Evolutionary conservation across 30 jellyfish, hydroid and myxozoan species (phyloP), one percentile per base, ranked within the genome.

Genomic region (Rhopilema esculentum): DNA sequence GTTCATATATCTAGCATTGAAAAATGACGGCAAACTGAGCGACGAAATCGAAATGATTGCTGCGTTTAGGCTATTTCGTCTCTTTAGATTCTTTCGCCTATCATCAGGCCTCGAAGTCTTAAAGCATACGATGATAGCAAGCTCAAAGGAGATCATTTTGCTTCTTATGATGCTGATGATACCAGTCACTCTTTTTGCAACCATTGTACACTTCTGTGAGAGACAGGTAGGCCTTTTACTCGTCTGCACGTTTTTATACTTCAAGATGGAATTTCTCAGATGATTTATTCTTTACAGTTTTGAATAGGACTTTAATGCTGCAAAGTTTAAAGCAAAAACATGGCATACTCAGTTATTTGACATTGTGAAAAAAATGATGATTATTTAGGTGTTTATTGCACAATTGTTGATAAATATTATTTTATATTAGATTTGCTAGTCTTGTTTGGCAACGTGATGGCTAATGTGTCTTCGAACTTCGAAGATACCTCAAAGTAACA

Each of bases 151-250:
- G 69, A 73, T 94, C 70, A 28, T 94, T 51, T 74, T 94, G 92
- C 72, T 94, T 74, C 69, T 94, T 85, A 80, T 94, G 69, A 66
- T 94, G 88, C 66, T 94, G 79, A 82, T 87, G 96, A 89, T 94
- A n/a, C 98, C 98, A 4, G 98, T 94, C 25, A 87, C 98, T n/a
- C 49, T 94, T 8, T 94, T 94, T 79, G 97, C 98, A 2, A 94
- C 98, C 33, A 90, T 90, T 51, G 98, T 94, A 16, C 90, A 89
- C 80, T 90, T 78, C 84, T 94, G 97, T 52, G 98, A 94, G 85
- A 89, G 97, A 85, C 48, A 82, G 75, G 97, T 88, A 76, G 73
- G 95, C 17, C 0, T 23, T 80, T 50, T 20, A 28, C 24, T 40
- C 12, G 6, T 40, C 12, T 40, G 57, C 12, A 12, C 57, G 9